Base-by-base conservation (phyloP, 2,797 vertebrate species). In the Phyllotis vaccarum region DNA sequence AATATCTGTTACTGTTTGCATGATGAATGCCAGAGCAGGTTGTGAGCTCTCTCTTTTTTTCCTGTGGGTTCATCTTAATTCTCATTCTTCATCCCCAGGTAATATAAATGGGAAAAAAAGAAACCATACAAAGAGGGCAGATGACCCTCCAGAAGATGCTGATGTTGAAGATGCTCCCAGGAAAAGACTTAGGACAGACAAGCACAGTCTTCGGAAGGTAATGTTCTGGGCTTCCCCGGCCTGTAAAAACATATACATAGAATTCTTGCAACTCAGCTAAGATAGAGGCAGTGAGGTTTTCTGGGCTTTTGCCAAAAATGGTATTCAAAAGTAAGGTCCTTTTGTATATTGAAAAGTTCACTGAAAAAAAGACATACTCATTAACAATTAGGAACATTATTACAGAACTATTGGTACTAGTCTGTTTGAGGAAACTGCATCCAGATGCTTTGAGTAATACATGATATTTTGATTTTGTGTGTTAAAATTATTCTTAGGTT, bases 191-290 rank as follows among this genome's bases (percentile, higher is more conserved):
- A 98, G 98, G 97, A 97, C 97, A 56, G 98, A 98, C 94, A 98
- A 98, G 97, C 98, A 98, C 81, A 96, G 98, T 97, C 98, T 98
- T 97, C 98, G 98, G 97, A 99, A 99, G 99, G 99, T 99, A 98
- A 98, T 93, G 56, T 83, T 1, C 0, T 91, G 97, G 95, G 91
- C 86, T 97, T 96, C 92, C 97, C 96, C 93, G 96, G 94, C 81
- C 97, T 90, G 27, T 96, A 89, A 64, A 93, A 34, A 70, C 1
- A 8, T 52, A 27, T 76, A 68, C 40, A 0, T 11, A 43, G 49
- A 85, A 19, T 66, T 92, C 12, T 31, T 9, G 76, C 3, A 62
- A 29, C 46, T 1, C 24, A 34, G 86, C 6, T 85, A 95, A 94
- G 96, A 31, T 14, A n/a, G 0, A 34, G 70, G 43, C 46, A 43